Evolutionary conservation across 2,888 invertebrate genomes (phyloP).

Genomic region (Emmelina monodactyla): DNA sequence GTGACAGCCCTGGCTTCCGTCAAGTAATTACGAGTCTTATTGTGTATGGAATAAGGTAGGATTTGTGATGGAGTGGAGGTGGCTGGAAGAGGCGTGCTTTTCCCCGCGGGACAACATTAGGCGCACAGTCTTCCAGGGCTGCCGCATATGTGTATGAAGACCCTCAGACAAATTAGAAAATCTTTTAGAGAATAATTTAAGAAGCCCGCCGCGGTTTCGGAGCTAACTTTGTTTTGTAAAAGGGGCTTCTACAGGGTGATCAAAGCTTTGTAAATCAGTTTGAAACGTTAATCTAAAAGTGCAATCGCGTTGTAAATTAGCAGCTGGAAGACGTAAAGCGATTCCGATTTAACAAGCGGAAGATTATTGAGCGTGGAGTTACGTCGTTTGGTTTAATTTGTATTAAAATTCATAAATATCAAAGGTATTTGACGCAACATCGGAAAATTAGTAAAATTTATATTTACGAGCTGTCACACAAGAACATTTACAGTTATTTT

Average conservation of each 20-base stretch:
- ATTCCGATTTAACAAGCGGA: background rate
- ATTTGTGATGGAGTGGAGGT: conserved; percentile 27
- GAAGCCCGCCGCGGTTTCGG: conserved; percentile 33
- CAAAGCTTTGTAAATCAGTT: conserved; percentile 26
- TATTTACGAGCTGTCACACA: too few species aligned
- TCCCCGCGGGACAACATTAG: conserved; percentile 36
- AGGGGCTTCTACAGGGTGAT: conserved; percentile 24
- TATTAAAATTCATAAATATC: too few species aligned
- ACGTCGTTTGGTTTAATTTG: background rate
- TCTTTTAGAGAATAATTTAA: conserved; percentile 63
- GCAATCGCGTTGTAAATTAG: conserved; percentile 27
- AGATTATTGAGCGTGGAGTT: background rate
- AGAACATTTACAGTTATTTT: too few species aligned
- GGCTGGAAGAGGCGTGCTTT: conserved; percentile 34
- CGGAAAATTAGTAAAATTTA: too few species aligned
- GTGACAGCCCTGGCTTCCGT: conserved; percentile 35
- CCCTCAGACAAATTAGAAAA: conserved; percentile 60
- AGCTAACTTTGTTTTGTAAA: conserved; percentile 42
- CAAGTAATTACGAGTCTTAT: conserved; percentile 38
- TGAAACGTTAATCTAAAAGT: conserved; percentile 28
- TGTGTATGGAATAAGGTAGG: conserved; percentile 40
- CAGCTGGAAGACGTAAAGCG: conserved; percentile 4
- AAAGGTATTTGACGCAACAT: too few species aligned
- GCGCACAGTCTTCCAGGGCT: conserved; percentile 28
- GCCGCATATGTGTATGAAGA: conserved; percentile 39